Conservation (phyloP, 2,797 vertebrate species). For the Coreius guichenoti region DNA sequence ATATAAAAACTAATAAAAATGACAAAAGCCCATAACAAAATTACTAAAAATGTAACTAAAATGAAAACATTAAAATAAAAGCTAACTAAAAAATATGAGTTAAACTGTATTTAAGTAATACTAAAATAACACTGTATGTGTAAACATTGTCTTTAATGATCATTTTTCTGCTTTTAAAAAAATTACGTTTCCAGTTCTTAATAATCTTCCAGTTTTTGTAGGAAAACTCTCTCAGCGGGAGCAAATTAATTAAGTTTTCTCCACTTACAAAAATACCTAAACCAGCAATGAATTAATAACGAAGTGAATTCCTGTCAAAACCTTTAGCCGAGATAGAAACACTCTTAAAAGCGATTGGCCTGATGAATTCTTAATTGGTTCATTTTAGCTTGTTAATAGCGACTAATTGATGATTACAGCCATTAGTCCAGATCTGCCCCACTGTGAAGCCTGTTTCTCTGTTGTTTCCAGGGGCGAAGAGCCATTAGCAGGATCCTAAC, state of each 20-base stretch:
- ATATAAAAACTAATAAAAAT: neutral
- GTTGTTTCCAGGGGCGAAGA: constrained; percentile 17
- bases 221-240: neutral
- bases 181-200: neutral
- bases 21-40: neutral
- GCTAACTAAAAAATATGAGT: neutral
- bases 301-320: constrained; percentile 1
- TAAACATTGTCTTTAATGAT: neutral
- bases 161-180: neutral
- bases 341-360: constrained; percentile 12
- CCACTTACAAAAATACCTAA: neutral
- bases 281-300: neutral
- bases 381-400: constrained; percentile 41
- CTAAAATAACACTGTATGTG: neutral
- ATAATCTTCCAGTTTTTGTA: neutral
- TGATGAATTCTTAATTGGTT: constrained; percentile 43
- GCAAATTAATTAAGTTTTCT: neutral
- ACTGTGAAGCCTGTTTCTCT: constrained; percentile 31
- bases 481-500: constrained; percentile 47
- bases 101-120: neutral
- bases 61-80: neutral
- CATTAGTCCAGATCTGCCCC: constrained; percentile 40
- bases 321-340: constrained; percentile 11
- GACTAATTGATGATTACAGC: constrained; percentile 59
- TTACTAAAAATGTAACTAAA: neutral